These are phyloP conservation scores for Spilarctia lutea DNA, from an alignment of 2,888 invertebrate genomes.

Conservation along the genomic window DNA sequence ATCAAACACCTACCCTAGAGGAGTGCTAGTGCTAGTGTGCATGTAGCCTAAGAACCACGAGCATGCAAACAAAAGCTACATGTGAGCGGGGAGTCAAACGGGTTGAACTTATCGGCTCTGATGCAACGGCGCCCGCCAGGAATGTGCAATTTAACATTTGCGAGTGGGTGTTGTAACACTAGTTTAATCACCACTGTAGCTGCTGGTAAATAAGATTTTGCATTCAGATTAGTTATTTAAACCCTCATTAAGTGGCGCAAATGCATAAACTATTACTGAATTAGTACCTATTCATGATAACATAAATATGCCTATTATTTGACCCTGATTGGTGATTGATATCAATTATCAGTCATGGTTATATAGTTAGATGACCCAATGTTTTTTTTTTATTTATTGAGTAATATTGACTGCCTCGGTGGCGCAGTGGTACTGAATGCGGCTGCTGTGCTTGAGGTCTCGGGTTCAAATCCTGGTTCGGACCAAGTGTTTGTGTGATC, in stretches of 20 bases:
- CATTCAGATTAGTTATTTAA: slow-evolving; percentile 35
- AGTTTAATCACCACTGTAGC: slow-evolving; percentile 18
- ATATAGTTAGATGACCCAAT: no score
- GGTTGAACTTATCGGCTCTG: slow-evolving; percentile 46
- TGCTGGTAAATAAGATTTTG: slow-evolving; percentile 39
- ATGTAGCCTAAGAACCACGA: not conserved
- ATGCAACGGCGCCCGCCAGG: slow-evolving; percentile 52
- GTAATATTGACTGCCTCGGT: no score
- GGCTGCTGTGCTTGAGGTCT: no score
- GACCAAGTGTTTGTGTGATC: no score
- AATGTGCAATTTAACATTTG: slow-evolving; percentile 61
- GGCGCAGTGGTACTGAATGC: no score
- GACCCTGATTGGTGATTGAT: no score
- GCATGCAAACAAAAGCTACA: slow-evolving; percentile 5
- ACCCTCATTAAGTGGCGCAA: slow-evolving; percentile 29
- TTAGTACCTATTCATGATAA: slow-evolving; percentile 11
- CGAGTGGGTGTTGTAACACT: slow-evolving; percentile 45
- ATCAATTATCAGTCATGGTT: no score
- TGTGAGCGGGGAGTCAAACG: slow-evolving; percentile 25
- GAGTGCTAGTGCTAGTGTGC: no score
- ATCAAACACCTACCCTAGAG: no score
- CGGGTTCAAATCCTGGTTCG: no score
- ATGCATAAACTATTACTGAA: slow-evolving; percentile 23
- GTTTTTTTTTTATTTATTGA: no score
- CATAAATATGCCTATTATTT: no score